These are phyloP conservation scores for Marronus borbonicus DNA, from an alignment of 2,888 invertebrate species.

Conservation along the genomic window DNA sequence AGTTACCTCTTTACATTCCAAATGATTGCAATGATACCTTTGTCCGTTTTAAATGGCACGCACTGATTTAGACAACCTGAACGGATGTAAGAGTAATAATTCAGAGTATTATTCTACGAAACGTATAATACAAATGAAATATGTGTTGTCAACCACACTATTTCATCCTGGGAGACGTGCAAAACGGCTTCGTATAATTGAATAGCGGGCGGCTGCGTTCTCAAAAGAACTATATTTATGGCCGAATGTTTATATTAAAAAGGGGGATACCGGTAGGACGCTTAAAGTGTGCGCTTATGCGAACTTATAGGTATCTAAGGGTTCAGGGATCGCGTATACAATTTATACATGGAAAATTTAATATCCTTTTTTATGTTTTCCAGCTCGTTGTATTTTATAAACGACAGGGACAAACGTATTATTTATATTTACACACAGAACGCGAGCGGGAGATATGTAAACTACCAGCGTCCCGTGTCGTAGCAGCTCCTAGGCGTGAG, in stretches of 20 bases:
- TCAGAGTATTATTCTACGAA: too few species aligned
- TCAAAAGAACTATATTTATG: constrained; percentile 43
- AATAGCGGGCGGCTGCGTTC: constrained; percentile 15
- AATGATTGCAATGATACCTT: too few species aligned
- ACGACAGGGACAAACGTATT: constrained; percentile 38
- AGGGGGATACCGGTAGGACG: neutral
- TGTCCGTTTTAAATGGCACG: too few species aligned
- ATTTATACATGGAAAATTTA: constrained; percentile 43
- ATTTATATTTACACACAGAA: constrained; percentile 36
- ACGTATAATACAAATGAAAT: too few species aligned
- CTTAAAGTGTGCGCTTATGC: neutral
- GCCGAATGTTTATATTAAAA: constrained; percentile 44
- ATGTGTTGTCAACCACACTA: neutral
- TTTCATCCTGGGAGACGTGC: neutral
- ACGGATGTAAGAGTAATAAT: too few species aligned
- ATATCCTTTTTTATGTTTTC: constrained; percentile 45
- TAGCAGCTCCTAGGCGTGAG: neutral
- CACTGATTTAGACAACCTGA: too few species aligned
- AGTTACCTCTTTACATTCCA: too few species aligned
- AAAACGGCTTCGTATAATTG: constrained; percentile 35
- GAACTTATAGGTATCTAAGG: neutral
- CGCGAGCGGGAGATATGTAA: constrained; percentile 11
- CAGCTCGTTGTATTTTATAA: constrained; percentile 45
- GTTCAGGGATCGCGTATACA: neutral
- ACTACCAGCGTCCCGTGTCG: neutral